Evolutionary conservation across 2,113 vertebrate genomes (phyloP).

Genomic region (Ornithorhynchus anatinus): DNA sequence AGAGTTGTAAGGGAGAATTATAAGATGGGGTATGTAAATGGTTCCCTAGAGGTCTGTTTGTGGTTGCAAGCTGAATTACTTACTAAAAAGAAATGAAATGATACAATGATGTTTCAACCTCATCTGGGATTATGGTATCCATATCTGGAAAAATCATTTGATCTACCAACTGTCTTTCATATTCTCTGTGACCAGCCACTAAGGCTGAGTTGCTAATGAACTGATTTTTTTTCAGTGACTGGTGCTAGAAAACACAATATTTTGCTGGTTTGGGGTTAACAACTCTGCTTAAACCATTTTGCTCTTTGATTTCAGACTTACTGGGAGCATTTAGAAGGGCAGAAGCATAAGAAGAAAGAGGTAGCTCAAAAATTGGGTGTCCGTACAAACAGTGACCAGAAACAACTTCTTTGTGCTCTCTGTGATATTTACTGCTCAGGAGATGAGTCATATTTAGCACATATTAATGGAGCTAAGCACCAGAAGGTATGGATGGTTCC

Average conservation of each 20-base stretch:
- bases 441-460: constrained; percentile 71
- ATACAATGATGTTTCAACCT: no score
- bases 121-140: no score
- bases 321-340: constrained; percentile 79
- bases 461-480: constrained; percentile 75
- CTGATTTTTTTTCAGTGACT: not conserved
- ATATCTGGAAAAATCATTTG: no score
- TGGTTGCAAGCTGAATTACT: no score
- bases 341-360: constrained; percentile 86
- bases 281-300: not conserved
- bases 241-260: not conserved
- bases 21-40: no score
- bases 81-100: no score
- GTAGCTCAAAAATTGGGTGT: constrained; percentile 69
- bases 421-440: constrained; percentile 79
- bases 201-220: not conserved
- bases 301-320: constrained; percentile 70
- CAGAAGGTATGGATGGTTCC: constrained; percentile 64
- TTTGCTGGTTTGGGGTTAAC: not conserved
- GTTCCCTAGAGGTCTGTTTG: no score
- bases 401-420: constrained; percentile 75
- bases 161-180: no score
- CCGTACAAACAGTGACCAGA: constrained; percentile 61
- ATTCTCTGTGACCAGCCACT: no score
- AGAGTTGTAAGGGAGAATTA: no score